phyloP scores from a whole-genome alignment of 1,140 invertebrate species.

The Ceratina australensis region DNA sequence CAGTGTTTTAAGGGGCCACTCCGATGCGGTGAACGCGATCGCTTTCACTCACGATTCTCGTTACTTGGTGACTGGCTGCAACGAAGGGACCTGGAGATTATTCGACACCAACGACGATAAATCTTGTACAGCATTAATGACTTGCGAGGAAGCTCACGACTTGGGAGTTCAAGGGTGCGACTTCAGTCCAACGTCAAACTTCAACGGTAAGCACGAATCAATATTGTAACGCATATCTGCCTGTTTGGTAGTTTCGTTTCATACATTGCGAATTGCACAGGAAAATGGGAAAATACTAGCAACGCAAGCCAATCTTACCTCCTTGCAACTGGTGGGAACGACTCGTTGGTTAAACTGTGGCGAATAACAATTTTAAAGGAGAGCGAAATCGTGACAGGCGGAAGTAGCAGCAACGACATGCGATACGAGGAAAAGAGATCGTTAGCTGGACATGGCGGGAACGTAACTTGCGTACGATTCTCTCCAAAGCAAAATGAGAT shows the following conservation, averaged over 20 bases:
- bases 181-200: slow-evolving; percentile 80
- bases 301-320: slow-evolving; percentile 77
- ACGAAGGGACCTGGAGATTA: slow-evolving; percentile 82
- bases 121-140: slow-evolving; percentile 53
- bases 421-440: slow-evolving; percentile 61
- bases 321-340: slow-evolving; percentile 86
- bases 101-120: slow-evolving; percentile 61
- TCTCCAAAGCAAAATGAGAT: slow-evolving; percentile 79
- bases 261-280: slow-evolving; percentile 35
- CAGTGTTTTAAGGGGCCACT: slow-evolving; percentile 80
- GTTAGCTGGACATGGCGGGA: slow-evolving; percentile 81
- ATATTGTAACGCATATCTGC: background rate
- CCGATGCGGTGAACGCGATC: slow-evolving; percentile 82
- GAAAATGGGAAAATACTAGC: slow-evolving; percentile 52
- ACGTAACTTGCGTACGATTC: slow-evolving; percentile 82
- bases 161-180: slow-evolving; percentile 85
- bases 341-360: slow-evolving; percentile 87
- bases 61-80: slow-evolving; percentile 83
- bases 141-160: slow-evolving; percentile 84
- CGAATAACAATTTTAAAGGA: slow-evolving; percentile 77
- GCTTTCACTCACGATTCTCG: slow-evolving; percentile 84
- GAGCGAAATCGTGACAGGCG: background rate
- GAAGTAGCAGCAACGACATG: slow-evolving; percentile 10
- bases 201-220: slow-evolving; percentile 45
- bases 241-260: no score